Base-by-base conservation (phyloP, 2,888 invertebrate genomes). In the Pediacus dermestoides region DNA sequence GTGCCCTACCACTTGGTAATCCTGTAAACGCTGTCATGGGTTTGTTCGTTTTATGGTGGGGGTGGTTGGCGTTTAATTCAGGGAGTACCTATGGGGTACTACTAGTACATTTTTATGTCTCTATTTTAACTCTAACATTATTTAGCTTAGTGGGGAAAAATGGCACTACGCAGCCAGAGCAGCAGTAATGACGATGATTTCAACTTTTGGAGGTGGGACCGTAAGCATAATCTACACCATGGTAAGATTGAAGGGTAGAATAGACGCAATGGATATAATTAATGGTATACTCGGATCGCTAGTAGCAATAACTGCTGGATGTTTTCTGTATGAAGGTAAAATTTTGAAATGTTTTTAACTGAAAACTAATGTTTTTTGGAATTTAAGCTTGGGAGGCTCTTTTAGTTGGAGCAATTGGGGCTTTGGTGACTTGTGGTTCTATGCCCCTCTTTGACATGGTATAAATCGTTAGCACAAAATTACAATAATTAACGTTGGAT, bases 31-130 rank as follows among this genome's bases (percentile, higher is more conserved):
- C 90, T 0, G 85, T 89, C 15, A 83, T 92, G 81, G 93, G 92
- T 0, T 78, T 92, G 7, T 93, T 93, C 61, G 91, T 93, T 22
- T 71, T 93, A 1, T 93, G 93, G 93, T 94, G 94, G 94, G 94
- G 94, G 0, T 94, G 94, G 94, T 72, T 95, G 35, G 93, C 92
- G 0, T 94, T 94, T 63, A 93, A 93, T 69, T 92, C 93, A 33
- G 94, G 94, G 8, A 90, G 89, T 52, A 87, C 87, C 31, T 87
- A 87, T 58, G 87, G 87, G 37, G 81, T 82, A 49, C n/a, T n/a
- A n/a, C n/a, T n/a, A n/a, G n/a, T n/a, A n/a, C n/a, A n/a, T n/a
- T n/a, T n/a, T n/a, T n/a, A n/a, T n/a, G n/a, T n/a, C n/a, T n/a
- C n/a, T n/a, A n/a, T n/a, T n/a, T n/a, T n/a, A n/a, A n/a, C n/a